Conservation (phyloP, 2,113 vertebrate genomes). For the Channa argus region DNA sequence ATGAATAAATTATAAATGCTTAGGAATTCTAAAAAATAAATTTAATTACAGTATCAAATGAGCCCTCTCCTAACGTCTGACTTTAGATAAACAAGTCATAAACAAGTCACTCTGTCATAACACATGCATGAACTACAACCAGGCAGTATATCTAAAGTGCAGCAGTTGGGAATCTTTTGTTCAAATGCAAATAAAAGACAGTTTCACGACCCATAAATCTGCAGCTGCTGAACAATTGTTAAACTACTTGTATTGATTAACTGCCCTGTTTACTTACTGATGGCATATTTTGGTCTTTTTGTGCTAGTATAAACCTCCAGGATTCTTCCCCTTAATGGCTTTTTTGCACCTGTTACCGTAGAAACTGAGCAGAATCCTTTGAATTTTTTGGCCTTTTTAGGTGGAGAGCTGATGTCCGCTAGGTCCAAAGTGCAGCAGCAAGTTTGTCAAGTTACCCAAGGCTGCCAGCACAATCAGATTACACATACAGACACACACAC, state of each 20-base stretch:
- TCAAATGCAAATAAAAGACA: too few species aligned
- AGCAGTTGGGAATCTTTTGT: too few species aligned
- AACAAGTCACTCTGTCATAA: slow-evolving; percentile 2
- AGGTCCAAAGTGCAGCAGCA: slow-evolving; percentile 4
- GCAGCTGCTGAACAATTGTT: neutral
- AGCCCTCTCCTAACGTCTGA: neutral
- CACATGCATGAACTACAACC: neutral
- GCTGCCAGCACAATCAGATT: slow-evolving; percentile 17
- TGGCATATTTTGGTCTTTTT: neutral
- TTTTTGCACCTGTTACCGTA: slow-evolving; percentile 10
- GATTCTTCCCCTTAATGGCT: neutral
- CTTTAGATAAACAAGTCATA: slow-evolving; percentile 4
- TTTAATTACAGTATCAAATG: neutral
- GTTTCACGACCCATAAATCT: neutral
- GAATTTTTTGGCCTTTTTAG: slow-evolving; percentile 52
- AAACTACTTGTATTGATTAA: neutral
- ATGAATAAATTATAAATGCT: too few species aligned
- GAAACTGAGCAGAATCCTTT: slow-evolving; percentile 10
- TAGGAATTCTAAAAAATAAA: neutral
- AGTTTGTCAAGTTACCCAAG: slow-evolving; percentile 1
- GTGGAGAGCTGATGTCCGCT: slow-evolving; percentile 26
- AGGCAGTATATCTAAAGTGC: too few species aligned
- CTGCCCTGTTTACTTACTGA: neutral
- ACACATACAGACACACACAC: slow-evolving; percentile 18
- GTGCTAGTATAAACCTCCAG: neutral